Evolutionary conservation across 1,140 invertebrate genomes (phyloP).

Genomic region (Antheraea mylitta): DNA sequence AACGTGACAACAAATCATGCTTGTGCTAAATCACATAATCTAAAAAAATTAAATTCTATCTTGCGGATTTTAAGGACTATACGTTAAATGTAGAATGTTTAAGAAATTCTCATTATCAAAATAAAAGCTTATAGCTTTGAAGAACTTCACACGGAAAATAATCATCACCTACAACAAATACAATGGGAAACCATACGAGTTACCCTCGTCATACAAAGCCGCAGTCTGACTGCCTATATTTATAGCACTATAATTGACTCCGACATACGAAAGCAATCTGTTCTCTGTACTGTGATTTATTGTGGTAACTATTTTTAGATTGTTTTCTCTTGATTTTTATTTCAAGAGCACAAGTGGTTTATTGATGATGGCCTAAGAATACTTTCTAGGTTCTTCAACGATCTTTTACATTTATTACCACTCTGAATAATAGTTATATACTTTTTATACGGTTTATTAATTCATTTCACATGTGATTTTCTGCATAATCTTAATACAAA

Average conservation of each 20-base stretch:
- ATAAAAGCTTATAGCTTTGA: neutral
- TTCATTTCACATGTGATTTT: too few species aligned
- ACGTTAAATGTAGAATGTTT: too few species aligned
- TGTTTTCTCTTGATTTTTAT: neutral
- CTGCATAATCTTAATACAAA: too few species aligned
- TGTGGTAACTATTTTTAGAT: slow-evolving; percentile 1
- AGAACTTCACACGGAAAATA: neutral
- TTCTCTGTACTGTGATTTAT: neutral
- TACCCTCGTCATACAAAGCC: neutral
- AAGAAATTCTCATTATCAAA: too few species aligned
- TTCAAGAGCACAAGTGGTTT: neutral
- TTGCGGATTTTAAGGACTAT: too few species aligned
- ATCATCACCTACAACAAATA: neutral
- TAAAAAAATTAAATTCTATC: too few species aligned
- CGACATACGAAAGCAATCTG: neutral
- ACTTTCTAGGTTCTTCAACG: neutral
- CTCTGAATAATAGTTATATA: too few species aligned
- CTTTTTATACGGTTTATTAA: too few species aligned
- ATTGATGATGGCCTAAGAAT: neutral
- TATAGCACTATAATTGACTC: slow-evolving; percentile 2
- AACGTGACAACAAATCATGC: too few species aligned
- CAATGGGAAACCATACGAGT: neutral
- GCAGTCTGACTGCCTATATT: neutral
- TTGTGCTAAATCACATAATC: too few species aligned
- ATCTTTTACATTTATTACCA: too few species aligned